Evolutionary conservation across 53 echinoderm and acorn worm species (phyloP).

Genomic region (Arbacia lixula): DNA sequence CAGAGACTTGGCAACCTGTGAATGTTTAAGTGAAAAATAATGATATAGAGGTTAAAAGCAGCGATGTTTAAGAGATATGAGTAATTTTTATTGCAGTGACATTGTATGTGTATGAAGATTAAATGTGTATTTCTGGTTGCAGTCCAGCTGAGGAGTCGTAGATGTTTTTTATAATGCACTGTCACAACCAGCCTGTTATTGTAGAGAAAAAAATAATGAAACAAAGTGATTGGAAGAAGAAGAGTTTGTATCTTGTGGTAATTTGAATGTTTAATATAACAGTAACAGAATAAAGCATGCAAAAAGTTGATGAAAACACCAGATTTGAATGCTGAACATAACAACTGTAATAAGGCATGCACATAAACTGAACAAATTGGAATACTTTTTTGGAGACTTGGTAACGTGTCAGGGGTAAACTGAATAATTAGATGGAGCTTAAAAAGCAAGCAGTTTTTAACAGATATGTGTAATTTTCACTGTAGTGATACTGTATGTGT

Average conservation of each 20-base stretch:
- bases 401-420: constrained; percentile 20
- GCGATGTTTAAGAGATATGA: constrained; percentile 2
- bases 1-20: constrained; percentile 25
- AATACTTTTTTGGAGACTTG: constrained; percentile 15
- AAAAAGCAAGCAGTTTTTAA: not conserved
- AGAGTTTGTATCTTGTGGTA: constrained; percentile 12
- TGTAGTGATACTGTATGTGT: not conserved
- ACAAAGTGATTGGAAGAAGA: not conserved
- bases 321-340: constrained; percentile 36
- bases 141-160: constrained; percentile 10
- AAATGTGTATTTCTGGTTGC: constrained; percentile 19
- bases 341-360: too few relatives aligned
- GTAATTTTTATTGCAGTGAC: constrained; percentile 18
- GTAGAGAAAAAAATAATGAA: not conserved
- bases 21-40: constrained; percentile 10
- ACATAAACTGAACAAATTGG: not conserved
- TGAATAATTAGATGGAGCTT: constrained; percentile 13
- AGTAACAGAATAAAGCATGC: constrained; percentile 6
- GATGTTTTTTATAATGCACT: constrained; percentile 7
- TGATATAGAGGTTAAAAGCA: constrained; percentile 14
- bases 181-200: constrained; percentile 30
- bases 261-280: constrained; percentile 17
- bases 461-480: too few relatives aligned
- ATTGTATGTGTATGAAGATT: constrained; percentile 22
- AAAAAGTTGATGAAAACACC: constrained; percentile 23